A percentile compares a stretch with the other conserved stretches of the same genome.
These are phyloP conservation scores for Erpornis zantholeuca DNA, from an alignment of 2,113 vertebrate species.

Conservation along the genomic window DNA sequence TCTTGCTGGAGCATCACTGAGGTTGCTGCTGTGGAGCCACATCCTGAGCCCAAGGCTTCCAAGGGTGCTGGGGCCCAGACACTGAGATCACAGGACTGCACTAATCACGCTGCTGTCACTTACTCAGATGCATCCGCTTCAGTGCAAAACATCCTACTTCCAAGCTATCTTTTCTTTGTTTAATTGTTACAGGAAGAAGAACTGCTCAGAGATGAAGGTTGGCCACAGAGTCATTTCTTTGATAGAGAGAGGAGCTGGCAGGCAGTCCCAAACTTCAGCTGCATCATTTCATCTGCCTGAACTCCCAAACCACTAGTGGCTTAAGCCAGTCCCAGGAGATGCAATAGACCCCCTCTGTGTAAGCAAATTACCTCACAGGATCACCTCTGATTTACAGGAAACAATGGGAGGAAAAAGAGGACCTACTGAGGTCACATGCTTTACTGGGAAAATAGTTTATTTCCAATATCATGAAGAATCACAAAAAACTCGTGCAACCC, in stretches of 20 bases:
- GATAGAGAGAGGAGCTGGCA: background rate
- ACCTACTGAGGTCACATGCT: background rate
- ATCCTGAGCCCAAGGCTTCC: background rate
- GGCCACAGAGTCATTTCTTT: background rate
- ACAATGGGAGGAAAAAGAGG: background rate
- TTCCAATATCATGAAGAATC: background rate
- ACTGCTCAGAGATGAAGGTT: background rate
- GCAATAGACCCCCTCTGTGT: background rate
- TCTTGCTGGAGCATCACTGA: background rate
- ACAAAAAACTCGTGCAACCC: background rate
- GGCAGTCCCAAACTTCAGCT: constrained; percentile 14
- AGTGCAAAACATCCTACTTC: constrained; percentile 13
- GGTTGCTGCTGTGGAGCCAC: background rate
- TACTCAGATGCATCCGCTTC: background rate
- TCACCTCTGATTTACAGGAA: background rate
- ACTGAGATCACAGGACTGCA: background rate
- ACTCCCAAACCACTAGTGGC: background rate
- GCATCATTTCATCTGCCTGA: constrained; percentile 5
- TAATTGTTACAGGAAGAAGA: constrained; percentile 42
- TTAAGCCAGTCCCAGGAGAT: background rate
- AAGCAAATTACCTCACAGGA: background rate
- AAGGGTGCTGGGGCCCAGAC: background rate
- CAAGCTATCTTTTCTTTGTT: constrained; percentile 29
- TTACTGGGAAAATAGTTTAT: background rate
- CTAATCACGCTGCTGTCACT: background rate